A percentile compares a stretch with the other conserved stretches of the same genome.
Evolutionary conservation across 1,140 invertebrate genomes (phyloP).

Genomic region (Drosophila lini): DNA sequence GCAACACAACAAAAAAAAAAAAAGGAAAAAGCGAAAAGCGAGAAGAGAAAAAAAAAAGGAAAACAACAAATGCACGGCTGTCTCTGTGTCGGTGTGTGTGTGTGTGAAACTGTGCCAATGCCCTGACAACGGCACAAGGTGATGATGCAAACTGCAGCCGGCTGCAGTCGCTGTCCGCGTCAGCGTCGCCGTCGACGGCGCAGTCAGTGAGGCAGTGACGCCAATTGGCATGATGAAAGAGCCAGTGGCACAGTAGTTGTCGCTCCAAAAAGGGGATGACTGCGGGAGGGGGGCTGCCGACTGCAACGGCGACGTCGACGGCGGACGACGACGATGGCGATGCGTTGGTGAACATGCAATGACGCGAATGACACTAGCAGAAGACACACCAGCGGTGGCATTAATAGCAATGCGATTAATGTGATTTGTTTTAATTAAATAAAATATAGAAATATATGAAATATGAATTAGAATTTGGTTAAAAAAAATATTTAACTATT

Average conservation of each 20-base stretch:
- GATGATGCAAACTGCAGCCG: conserved; percentile 78
- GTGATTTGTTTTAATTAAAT: not conserved
- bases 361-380: conserved; percentile 60
- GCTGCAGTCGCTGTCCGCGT: conserved; percentile 45
- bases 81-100: conserved; percentile 32
- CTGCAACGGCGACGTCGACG: conserved; percentile 8
- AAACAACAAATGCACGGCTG: conserved; percentile 36
- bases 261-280: not conserved
- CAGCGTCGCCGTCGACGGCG: conserved; percentile 22
- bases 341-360: conserved; percentile 65
- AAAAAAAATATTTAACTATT: too few relatives aligned
- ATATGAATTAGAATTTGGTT: not conserved
- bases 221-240: conserved; percentile 68
- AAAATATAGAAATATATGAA: not conserved
- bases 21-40: conserved; percentile 32
- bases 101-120: conserved; percentile 81
- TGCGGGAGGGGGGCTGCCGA: not conserved
- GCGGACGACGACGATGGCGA: conserved; percentile 12
- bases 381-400: conserved; percentile 13
- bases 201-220: conserved; percentile 68
- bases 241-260: conserved; percentile 54
- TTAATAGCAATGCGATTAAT: not conserved
- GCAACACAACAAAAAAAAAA: conserved; percentile 25
- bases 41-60: conserved; percentile 22
- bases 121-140: conserved; percentile 83